These are phyloP conservation scores for Folsomia candida DNA, from an alignment of 2,888 invertebrate species.

Conservation along the genomic window DNA sequence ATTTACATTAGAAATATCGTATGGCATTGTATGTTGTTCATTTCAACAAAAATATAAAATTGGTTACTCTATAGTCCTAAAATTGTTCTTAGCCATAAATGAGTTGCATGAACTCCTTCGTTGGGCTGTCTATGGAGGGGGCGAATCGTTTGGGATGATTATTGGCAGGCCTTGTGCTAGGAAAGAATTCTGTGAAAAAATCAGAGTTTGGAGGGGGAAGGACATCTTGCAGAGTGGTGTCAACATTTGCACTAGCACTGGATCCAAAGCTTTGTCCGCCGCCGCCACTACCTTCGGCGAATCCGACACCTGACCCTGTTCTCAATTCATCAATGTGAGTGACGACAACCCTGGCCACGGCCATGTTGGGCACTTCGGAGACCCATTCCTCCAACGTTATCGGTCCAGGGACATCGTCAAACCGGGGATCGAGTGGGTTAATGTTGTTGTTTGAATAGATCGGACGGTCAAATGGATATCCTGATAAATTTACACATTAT, in stretches of 20 bases:
- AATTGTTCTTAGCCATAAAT: slow-evolving; percentile 2
- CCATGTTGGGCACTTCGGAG: slow-evolving; percentile 30
- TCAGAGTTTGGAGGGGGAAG: neutral
- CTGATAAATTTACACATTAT: neutral
- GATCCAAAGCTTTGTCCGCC: neutral
- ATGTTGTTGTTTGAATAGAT: slow-evolving; percentile 12
- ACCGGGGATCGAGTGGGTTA: slow-evolving; percentile 15
- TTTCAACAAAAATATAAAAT: too few relatives aligned
- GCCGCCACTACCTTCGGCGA: neutral
- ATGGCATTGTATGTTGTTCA: too few relatives aligned
- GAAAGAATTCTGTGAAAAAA: slow-evolving; percentile 16
- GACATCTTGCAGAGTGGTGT: neutral
- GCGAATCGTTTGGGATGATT: slow-evolving; percentile 14
- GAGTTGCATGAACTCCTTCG: slow-evolving; percentile 12
- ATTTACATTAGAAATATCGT: too few relatives aligned
- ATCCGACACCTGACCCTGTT: neutral
- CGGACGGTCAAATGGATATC: slow-evolving; percentile 33
- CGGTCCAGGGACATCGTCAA: slow-evolving; percentile 29
- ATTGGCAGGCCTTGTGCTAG: neutral
- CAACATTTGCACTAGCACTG: neutral
- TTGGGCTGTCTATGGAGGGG: neutral
- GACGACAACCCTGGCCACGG: neutral
- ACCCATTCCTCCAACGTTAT: slow-evolving; percentile 32
- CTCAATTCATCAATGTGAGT: slow-evolving; percentile 6
- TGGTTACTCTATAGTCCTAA: too few relatives aligned